A percentile compares a stretch with the other conserved stretches of the same genome.
Evolutionary conservation across 2,888 invertebrate genomes (phyloP).

Genomic region (Pharmacophagus antenor): DNA sequence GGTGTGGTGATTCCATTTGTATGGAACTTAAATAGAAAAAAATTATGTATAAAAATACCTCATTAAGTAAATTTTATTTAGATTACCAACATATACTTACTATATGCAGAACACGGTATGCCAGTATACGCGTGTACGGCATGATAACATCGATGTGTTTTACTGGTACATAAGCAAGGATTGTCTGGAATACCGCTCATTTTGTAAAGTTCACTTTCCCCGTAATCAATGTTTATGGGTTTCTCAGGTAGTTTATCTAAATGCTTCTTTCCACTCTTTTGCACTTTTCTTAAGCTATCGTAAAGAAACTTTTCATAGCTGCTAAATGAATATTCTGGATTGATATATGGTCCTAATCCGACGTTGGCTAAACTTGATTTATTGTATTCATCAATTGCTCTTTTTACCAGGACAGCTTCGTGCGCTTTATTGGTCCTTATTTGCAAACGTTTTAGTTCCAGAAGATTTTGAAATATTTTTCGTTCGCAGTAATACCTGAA

Average conservation of each 20-base stretch:
- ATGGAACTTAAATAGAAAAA: conserved; percentile 82
- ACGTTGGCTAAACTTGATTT: conserved; percentile 86
- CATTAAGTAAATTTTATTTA: background rate
- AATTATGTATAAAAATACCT: conserved; percentile 2
- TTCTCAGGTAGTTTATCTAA: conserved; percentile 82
- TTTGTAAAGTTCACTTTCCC: conserved; percentile 80
- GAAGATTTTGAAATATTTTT: conserved; percentile 94
- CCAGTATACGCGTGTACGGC: conserved; percentile 95
- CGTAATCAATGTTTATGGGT: conserved; percentile 75
- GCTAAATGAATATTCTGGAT: conserved; percentile 85
- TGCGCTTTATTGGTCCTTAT: conserved; percentile 94
- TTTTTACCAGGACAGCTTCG: conserved; percentile 92
- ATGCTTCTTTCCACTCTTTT: conserved; percentile 84
- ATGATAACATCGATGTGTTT: conserved; percentile 94
- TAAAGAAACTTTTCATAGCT: conserved; percentile 94
- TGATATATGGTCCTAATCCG: conserved; percentile 83
- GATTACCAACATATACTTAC: conserved; percentile 79
- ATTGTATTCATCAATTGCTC: conserved; percentile 91
- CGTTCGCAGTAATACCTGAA: conserved; percentile 93
- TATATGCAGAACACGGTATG: conserved; percentile 92
- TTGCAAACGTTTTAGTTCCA: conserved; percentile 95
- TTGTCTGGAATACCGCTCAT: conserved; percentile 85
- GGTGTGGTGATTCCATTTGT: conserved; percentile 87
- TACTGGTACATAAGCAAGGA: conserved; percentile 90
- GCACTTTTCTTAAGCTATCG: conserved; percentile 89